A percentile compares a stretch with the other conserved stretches of the same genome.
Conservation (phyloP, 2,888 invertebrate genomes). For the Perizoma affinitatum region DNA sequence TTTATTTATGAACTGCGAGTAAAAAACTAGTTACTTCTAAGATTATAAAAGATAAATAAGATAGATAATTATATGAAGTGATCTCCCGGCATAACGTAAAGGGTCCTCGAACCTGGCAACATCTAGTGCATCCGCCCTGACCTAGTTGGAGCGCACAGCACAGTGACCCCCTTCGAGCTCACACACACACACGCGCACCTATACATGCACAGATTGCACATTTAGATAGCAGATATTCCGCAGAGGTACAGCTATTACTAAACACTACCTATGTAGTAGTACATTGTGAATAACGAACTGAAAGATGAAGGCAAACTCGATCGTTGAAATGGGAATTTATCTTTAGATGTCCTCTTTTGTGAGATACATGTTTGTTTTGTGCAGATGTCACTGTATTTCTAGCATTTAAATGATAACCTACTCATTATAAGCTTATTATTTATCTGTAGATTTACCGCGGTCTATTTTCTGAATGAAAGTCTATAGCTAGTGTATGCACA, state of each 20-base stretch:
- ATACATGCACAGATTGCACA: constrained; percentile 40
- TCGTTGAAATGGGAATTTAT: constrained; percentile 24
- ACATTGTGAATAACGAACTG: constrained; percentile 59
- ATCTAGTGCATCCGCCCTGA: constrained; percentile 70
- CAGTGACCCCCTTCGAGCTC: constrained; percentile 63
- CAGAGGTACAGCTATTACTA: constrained; percentile 38
- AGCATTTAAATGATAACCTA: neutral
- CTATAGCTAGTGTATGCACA: too few relatives aligned
- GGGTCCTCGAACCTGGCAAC: constrained; percentile 22
- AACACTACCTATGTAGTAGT: constrained; percentile 18
- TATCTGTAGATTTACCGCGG: too few relatives aligned
- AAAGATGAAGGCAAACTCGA: constrained; percentile 55
- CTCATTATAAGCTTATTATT: too few relatives aligned
- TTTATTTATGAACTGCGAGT: too few relatives aligned
- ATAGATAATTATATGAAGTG: too few relatives aligned
- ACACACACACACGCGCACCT: constrained; percentile 39
- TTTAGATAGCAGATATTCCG: constrained; percentile 38
- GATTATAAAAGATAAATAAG: too few relatives aligned
- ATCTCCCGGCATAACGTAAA: neutral
- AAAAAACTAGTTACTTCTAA: neutral
- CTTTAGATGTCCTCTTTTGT: constrained; percentile 16
- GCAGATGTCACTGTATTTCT: constrained; percentile 1
- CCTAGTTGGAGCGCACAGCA: constrained; percentile 77
- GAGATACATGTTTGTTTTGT: constrained; percentile 13
- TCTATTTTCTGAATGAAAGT: too few relatives aligned